A percentile compares a stretch with the other conserved stretches of the same genome.
phyloP scores from a whole-genome alignment of 2,113 vertebrate genomes.

The Pavo muticus region DNA sequence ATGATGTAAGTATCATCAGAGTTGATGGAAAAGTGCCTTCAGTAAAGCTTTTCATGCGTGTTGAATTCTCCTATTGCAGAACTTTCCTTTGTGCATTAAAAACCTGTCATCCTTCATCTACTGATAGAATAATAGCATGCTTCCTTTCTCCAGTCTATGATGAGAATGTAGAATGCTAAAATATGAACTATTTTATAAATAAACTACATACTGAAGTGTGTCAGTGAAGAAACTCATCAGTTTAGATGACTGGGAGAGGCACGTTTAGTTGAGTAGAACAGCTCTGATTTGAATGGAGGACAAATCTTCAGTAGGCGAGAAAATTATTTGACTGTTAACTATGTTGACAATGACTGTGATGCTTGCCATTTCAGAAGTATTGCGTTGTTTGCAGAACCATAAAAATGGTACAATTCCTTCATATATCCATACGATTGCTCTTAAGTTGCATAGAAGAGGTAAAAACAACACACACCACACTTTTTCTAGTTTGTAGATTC shows the following conservation, averaged over 20 bases:
- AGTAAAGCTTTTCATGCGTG: background rate
- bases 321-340: background rate
- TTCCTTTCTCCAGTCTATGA: background rate
- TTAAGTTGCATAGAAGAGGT: background rate
- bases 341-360: background rate
- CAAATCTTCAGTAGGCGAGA: background rate
- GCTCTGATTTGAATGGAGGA: background rate
- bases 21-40: background rate
- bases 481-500: background rate
- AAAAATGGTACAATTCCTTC: background rate
- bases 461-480: background rate
- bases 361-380: background rate
- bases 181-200: too few relatives aligned
- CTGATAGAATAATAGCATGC: background rate
- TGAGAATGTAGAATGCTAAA: conserved; percentile 17
- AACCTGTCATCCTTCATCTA: background rate
- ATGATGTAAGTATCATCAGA: background rate
- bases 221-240: background rate
- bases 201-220: background rate
- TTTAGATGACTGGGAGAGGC: background rate
- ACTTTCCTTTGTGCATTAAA: conserved; percentile 21
- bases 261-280: background rate
- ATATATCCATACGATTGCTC: fast-evolving
- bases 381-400: background rate
- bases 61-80: background rate